Evolutionary conservation across 2,113 vertebrate species (phyloP), one percentile per base, ranked within the genome.

Genomic region (Callorhinus ursinus): DNA sequence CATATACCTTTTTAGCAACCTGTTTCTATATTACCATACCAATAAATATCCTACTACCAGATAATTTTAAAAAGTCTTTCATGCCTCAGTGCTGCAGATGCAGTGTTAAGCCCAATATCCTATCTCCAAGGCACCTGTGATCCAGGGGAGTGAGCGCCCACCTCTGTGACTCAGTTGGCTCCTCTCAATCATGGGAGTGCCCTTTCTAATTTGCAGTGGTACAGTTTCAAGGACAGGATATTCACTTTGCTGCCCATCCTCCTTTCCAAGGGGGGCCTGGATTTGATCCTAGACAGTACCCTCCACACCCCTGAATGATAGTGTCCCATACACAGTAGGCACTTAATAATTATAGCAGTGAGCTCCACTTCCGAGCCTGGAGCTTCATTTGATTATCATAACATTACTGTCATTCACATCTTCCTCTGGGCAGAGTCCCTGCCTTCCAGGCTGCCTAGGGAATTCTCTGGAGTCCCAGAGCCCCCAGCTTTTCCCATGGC

Each of bases 261-360:
- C 39, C 89, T 63, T 53, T 61, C 51, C 14, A 57, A 46, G 61
- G 42, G 72, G 69, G 39, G 46, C 31, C 28, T 11, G 49, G 71
- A 26, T 61, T 79, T 46, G 33, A 77, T 31, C 55, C 11, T 12
- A 46, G 36, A 28, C 15, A n/a, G 71, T 6, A 9, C 36, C 10
- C 74, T 16, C 55, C 10, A 36, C 2, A 8, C 65, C 36, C 74
- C 36, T 55, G 71, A 46, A 82, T 21, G 57, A 87, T 33, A 59
- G 55, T 11, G 46, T 39, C 46, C 46, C 0, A 1, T 2, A 7
- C 3, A 1, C 7, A 12, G 46, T 5, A 31, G 72, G 55, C 72
- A 19, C 55, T 49, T 26, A 31, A 7, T 14, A 2, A 55, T n/a
- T 39, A 39, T 13, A 49, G 12, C 22, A 15, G 14, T 14, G 21